Percentiles rank a stretch among this genome's conserved stretches.
These are phyloP conservation scores for Dendrolimus pini DNA, from an alignment of 2,888 invertebrate species.

Conservation along the genomic window DNA sequence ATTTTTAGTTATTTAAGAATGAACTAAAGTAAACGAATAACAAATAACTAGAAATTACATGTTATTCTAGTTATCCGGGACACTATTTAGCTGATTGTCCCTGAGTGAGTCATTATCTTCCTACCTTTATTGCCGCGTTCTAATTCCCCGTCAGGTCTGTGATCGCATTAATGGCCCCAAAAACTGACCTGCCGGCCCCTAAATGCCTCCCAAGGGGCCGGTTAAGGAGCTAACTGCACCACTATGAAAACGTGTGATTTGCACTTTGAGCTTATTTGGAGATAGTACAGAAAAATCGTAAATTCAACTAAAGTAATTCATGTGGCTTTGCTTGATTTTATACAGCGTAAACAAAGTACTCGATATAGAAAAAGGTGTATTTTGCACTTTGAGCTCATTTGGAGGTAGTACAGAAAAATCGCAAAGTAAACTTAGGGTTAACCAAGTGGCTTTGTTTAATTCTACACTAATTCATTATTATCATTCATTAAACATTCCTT, in stretches of 20 bases:
- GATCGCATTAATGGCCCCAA: conserved; percentile 66
- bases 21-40: too few relatives aligned
- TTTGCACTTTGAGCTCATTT: neutral
- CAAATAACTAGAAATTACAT: neutral
- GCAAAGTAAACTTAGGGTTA: too few relatives aligned
- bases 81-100: conserved; percentile 43
- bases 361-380: neutral
- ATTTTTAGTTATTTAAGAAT: too few relatives aligned
- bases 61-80: conserved; percentile 8
- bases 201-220: conserved; percentile 56
- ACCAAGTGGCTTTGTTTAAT: too few relatives aligned
- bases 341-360: too few relatives aligned
- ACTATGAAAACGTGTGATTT: neutral
- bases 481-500: too few relatives aligned
- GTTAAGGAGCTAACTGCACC: conserved; percentile 33
- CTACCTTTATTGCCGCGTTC: conserved; percentile 57
- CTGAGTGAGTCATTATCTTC: conserved; percentile 60
- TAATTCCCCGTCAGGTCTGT: conserved; percentile 59
- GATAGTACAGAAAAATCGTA: too few relatives aligned
- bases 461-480: too few relatives aligned
- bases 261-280: neutral
- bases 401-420: neutral
- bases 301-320: too few relatives aligned
- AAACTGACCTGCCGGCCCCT: conserved; percentile 65
- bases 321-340: too few relatives aligned